phyloP scores from a whole-genome alignment of 2,797 vertebrate genomes.

The Phoxinus dragarum region DNA sequence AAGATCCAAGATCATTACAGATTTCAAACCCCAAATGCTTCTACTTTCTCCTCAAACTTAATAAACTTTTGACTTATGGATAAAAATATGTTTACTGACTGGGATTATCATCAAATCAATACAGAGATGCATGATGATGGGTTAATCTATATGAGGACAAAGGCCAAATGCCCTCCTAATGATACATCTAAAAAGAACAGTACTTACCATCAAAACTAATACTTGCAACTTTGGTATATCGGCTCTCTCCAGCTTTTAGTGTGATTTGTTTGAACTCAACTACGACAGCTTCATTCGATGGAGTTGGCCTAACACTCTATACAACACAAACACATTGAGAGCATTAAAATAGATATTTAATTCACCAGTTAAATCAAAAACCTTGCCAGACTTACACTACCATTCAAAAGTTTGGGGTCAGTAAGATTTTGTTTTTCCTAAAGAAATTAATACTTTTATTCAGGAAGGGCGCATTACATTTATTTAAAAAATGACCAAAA shows the following conservation, averaged over 20 bases:
- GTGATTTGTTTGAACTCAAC: constrained; percentile 96
- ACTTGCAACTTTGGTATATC: constrained; percentile 99
- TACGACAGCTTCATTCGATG: constrained; percentile 93
- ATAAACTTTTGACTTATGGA: constrained; percentile 1
- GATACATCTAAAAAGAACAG: neutral
- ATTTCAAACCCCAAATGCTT: neutral
- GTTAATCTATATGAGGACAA: constrained; percentile 8
- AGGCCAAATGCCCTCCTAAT: neutral
- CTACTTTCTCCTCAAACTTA: neutral
- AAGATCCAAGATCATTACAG: neutral
- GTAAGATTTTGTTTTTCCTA: neutral
- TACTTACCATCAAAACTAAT: constrained; percentile 97
- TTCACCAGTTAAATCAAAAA: neutral
- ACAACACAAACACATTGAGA: constrained; percentile 55
- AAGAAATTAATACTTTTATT: neutral
- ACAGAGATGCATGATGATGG: neutral
- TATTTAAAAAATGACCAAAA: neutral
- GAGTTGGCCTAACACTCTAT: constrained; percentile 94
- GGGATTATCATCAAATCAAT: neutral
- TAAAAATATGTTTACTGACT: neutral
- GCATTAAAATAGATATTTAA: neutral
- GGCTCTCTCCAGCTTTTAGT: constrained; percentile 93
- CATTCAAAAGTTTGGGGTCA: neutral
- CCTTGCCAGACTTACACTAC: neutral
- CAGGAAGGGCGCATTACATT: neutral